phyloP scores from a whole-genome alignment of 2,888 invertebrate species.

The Dimorphilus gyrociliatus region DNA sequence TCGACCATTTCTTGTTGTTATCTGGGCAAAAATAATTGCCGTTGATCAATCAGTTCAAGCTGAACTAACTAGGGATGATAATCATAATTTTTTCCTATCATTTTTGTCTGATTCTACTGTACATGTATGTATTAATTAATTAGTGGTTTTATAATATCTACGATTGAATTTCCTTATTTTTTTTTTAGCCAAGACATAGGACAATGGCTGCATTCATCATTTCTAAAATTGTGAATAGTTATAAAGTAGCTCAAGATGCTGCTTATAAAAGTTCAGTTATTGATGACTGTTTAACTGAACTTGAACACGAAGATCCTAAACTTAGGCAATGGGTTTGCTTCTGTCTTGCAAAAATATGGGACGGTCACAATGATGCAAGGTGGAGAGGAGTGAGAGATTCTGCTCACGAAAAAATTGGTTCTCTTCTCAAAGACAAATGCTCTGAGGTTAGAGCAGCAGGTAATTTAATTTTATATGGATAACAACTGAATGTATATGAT shows the following conservation, averaged over 20 bases:
- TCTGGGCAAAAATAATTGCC: constrained; percentile 96
- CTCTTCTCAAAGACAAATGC: constrained; percentile 57
- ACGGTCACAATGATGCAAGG: constrained; percentile 22
- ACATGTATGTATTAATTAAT: constrained; percentile 47
- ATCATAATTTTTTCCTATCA: constrained; percentile 82
- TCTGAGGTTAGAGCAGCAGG: constrained; percentile 72
- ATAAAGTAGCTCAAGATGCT: constrained; percentile 27
- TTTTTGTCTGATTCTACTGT: constrained; percentile 73
- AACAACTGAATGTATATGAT: too few species aligned
- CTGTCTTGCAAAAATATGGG: constrained; percentile 53
- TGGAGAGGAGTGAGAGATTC: constrained; percentile 90
- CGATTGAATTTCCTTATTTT: too few species aligned
- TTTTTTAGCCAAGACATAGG: constrained; percentile 50
- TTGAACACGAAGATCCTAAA: too few species aligned
- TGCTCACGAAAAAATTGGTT: constrained; percentile 85
- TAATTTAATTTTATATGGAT: too few species aligned
- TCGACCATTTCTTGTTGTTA: constrained; percentile 79
- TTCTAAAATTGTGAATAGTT: constrained; percentile 77
- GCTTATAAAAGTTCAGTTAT: background rate
- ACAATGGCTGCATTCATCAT: constrained; percentile 88
- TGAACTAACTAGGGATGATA: constrained; percentile 78
- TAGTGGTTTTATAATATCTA: background rate
- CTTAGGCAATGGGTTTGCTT: constrained; percentile 62
- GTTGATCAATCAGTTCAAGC: constrained; percentile 88
- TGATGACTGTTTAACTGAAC: background rate